Evolutionary conservation across 2,797 vertebrate species (phyloP).

Genomic region (Syndactyla subalaris): DNA sequence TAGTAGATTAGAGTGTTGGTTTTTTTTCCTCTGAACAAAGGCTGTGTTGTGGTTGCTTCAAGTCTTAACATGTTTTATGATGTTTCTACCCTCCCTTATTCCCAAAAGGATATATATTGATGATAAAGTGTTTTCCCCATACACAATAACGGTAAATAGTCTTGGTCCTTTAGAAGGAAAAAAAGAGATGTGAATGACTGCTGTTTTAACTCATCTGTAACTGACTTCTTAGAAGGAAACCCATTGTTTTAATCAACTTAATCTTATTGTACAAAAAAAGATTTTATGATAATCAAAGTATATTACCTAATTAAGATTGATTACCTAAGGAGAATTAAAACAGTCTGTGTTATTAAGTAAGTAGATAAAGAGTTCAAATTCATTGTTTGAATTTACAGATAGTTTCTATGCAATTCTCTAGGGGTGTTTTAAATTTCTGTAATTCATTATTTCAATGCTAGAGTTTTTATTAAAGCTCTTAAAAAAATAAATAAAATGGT

Average conservation of each 20-base stretch:
- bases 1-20: fast-evolving
- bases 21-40: not conserved
- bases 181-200: not conserved
- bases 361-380: not conserved
- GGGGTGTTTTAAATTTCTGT: not conserved
- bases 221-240: slow-evolving; percentile 5
- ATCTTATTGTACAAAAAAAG: not conserved
- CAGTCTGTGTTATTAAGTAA: not conserved
- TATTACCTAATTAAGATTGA: not conserved
- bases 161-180: not conserved
- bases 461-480: not conserved
- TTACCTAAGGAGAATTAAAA: not conserved
- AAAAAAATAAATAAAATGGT: not conserved
- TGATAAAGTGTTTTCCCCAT: not conserved
- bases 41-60: not conserved
- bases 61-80: not conserved
- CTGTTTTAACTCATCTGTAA: not conserved
- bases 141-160: not conserved
- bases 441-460: not conserved
- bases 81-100: not conserved
- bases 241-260: not conserved
- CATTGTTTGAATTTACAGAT: not conserved
- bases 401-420: not conserved
- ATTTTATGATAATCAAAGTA: not conserved
- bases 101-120: not conserved